A percentile compares a stretch with the other conserved stretches of the same genome.
Evolutionary conservation across 2,113 vertebrate genomes (phyloP).

Genomic region (Pholis gunnellus): DNA sequence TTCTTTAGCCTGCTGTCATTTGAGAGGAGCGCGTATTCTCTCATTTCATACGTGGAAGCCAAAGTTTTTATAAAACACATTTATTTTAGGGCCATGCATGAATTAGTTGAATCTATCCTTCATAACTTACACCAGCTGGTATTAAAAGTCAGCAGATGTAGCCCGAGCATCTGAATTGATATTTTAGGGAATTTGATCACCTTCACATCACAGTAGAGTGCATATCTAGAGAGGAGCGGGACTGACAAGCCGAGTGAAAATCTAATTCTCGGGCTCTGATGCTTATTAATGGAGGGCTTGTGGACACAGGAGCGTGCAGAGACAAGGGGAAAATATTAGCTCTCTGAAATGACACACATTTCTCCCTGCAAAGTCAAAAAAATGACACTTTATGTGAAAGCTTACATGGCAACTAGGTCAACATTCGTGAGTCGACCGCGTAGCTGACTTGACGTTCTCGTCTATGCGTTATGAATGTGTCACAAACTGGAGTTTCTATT

Average conservation of each 20-base stretch:
- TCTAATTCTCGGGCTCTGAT: background rate
- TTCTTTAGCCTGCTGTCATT: slow-evolving; percentile 44
- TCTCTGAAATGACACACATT: background rate
- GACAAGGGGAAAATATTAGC: slow-evolving; percentile 24
- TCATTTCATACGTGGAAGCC: slow-evolving; percentile 6
- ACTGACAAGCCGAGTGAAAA: background rate
- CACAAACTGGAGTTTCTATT: slow-evolving; percentile 16
- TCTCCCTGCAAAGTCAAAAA: background rate
- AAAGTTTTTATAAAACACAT: slow-evolving; percentile 4
- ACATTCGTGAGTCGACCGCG: background rate
- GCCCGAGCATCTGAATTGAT: slow-evolving; percentile 4
- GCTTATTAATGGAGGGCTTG: background rate
- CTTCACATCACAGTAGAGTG: background rate
- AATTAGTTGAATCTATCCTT: background rate
- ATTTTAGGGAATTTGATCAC: background rate
- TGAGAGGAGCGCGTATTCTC: background rate
- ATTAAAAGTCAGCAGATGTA: slow-evolving; percentile 20
- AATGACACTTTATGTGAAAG: background rate
- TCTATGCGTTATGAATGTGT: slow-evolving; percentile 13
- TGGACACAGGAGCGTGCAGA: slow-evolving; percentile 27
- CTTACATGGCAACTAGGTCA: background rate
- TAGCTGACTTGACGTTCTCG: slow-evolving; percentile 7
- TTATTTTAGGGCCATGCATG: slow-evolving; percentile 28
- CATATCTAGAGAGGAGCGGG: background rate
- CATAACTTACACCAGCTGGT: slow-evolving; percentile 15